Evolutionary conservation across 1,140 invertebrate genomes (phyloP), one percentile per base, ranked within the genome.

Genomic region (Thaumatotibia leucotreta): DNA sequence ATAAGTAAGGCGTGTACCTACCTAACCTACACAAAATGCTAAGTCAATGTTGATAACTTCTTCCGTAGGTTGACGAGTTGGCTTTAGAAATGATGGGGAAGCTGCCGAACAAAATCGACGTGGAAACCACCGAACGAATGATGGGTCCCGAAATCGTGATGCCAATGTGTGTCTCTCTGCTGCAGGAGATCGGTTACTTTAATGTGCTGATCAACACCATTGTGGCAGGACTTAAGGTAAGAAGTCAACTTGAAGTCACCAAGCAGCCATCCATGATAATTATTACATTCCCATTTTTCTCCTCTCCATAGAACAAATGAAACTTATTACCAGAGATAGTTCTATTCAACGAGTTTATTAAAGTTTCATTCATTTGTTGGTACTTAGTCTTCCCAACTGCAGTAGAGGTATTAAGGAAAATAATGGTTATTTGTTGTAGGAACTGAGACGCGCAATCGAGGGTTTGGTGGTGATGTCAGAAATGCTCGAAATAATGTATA

Each of bases 381-480:
- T n/a, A n/a, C n/a, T n/a, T n/a, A n/a, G n/a, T n/a, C n/a, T n/a
- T n/a, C n/a, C n/a, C n/a, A n/a, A n/a, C n/a, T n/a, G n/a, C n/a
- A n/a, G n/a, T n/a, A n/a, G n/a, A n/a, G n/a, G n/a, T n/a, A n/a
- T n/a, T n/a, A n/a, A n/a, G n/a, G n/a, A 9, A 45, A 20, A 14
- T 20, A 20, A 1, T 20, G 20, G 39, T 32, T 61, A 50, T 61
- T 2, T 65, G 20, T 83, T 96, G 22, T 78, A 92, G 70, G 94
- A 96, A 50, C 84, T 97, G 11, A 93, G 95, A 72, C 95, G 94
- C 67, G 96, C 95, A 4, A 97, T 97, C 58, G 93, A 95, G 80
- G 97, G 97, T 22, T 84, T 97, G 49, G 94, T 97, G 8, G 93
- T 97, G 1, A 97, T 98, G 96, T 96, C 96, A 1, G 89, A 94